A percentile compares a stretch with the other conserved stretches of the same genome.
phyloP scores from a whole-genome alignment of 2,113 vertebrate species.

The Brienomyrus brachyistius region DNA sequence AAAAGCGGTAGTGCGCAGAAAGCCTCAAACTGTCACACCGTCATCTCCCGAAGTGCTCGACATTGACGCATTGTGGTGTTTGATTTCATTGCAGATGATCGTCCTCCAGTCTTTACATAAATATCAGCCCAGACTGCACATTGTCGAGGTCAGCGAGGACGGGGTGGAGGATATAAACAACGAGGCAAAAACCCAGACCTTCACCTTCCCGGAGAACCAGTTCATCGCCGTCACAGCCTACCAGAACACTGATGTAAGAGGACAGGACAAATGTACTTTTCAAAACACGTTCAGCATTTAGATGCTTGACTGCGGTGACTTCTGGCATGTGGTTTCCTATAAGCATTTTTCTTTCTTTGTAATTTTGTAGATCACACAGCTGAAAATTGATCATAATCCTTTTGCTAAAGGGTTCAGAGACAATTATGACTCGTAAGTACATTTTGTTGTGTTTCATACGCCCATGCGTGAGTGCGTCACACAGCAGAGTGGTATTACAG shows the following conservation, averaged over 20 bases:
- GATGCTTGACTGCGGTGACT: no score
- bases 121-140: conserved; percentile 92
- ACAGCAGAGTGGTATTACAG: not conserved
- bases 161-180: conserved; percentile 91
- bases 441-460: not conserved
- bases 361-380: conserved; percentile 82
- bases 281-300: not conserved
- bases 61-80: not conserved
- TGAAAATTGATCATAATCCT: conserved; percentile 98
- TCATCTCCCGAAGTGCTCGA: not conserved
- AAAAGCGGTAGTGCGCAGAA: not conserved
- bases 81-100: conserved; percentile 75
- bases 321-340: not conserved
- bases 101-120: conserved; percentile 94
- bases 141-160: conserved; percentile 94
- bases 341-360: not conserved
- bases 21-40: not conserved
- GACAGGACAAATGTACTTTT: not conserved
- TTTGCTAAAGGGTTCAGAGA: conserved; percentile 99
- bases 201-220: conserved; percentile 93
- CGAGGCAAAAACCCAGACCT: conserved; percentile 88
- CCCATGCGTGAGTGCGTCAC: not conserved
- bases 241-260: conserved; percentile 94
- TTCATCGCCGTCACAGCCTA: conserved; percentile 97
- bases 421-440: conserved; percentile 97